phyloP scores from a whole-genome alignment of 1,140 invertebrate species.

The Platyscapa corneri region DNA sequence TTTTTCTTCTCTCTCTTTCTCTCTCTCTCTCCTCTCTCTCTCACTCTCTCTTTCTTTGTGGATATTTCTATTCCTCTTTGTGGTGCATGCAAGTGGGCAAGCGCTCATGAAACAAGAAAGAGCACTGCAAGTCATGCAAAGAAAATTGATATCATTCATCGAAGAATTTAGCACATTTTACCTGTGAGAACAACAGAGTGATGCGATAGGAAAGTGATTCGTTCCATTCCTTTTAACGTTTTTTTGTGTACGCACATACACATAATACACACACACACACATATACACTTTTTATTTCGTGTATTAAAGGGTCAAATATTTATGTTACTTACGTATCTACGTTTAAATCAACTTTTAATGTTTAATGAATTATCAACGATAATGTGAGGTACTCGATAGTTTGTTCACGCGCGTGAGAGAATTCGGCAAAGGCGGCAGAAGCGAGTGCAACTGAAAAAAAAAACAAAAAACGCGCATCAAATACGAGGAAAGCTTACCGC shows the following conservation, averaged over 20 bases:
- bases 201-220: background rate
- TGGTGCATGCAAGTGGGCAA: too few species aligned
- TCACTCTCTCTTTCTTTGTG: background rate
- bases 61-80: background rate
- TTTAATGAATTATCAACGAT: background rate
- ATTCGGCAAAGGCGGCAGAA: background rate
- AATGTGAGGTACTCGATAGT: background rate
- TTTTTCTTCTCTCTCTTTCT: background rate
- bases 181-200: background rate
- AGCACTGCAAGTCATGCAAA: too few species aligned
- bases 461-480: background rate
- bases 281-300: too few species aligned
- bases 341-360: background rate
- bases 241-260: too few species aligned
- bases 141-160: background rate
- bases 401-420: background rate
- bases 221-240: too few species aligned
- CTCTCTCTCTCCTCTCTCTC: background rate
- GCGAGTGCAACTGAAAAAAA: background rate
- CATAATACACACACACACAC: background rate
- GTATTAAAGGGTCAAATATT: too few species aligned
- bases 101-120: too few species aligned
- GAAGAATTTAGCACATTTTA: background rate
- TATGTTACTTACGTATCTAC: background rate
- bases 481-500: background rate